Evolutionary conservation across 2,888 invertebrate genomes (phyloP), one percentile per base, ranked within the genome.

Genomic region (Dione juno): DNA sequence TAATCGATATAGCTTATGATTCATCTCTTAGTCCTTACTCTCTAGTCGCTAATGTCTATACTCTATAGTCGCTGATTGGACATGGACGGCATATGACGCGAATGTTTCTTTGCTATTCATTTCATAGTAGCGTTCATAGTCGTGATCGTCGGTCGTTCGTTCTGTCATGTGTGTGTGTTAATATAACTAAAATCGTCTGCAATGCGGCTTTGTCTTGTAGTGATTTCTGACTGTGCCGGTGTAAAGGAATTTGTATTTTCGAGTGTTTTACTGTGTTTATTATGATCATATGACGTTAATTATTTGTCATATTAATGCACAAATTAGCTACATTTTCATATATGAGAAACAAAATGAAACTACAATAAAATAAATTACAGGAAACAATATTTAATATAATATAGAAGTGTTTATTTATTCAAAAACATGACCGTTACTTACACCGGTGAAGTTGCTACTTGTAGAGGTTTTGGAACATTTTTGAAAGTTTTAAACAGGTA

Each of bases 401-500:
- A 58, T n/a, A 72, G 37, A 52, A 48, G 41, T 50, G n/a, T 66
- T 74, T 74, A 40, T 45, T 40, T 48, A 61, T 63, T 54, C 41
- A 54, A 70, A 64, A 90, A 88, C 83, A 97, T 97, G 97, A 97
- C 97, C 78, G 96, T 97, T 73, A 96, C 97, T 13, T 97, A 97
- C 81, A 97, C 97, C 66, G 96, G 95, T 65, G 96, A 97, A 93
- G 97, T 97, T 75, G 97, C 97, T 74, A 97, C 97, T 75, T 97
- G 97, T 83, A 94, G 95, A 66, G 97, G 97, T 74, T 96, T 98
- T 85, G 98, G 98, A 72, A 97, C 97, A 81, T 98, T 98, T 93
- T 94, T 97, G 78, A 97, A 97, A 93, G 94, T 98, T 82, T 93
- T 98, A 43, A 93, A 95, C 82, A 96, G 96, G 98, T 97, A 90